phyloP scores from a whole-genome alignment of 2,797 vertebrate species.

The Chelon auratus region DNA sequence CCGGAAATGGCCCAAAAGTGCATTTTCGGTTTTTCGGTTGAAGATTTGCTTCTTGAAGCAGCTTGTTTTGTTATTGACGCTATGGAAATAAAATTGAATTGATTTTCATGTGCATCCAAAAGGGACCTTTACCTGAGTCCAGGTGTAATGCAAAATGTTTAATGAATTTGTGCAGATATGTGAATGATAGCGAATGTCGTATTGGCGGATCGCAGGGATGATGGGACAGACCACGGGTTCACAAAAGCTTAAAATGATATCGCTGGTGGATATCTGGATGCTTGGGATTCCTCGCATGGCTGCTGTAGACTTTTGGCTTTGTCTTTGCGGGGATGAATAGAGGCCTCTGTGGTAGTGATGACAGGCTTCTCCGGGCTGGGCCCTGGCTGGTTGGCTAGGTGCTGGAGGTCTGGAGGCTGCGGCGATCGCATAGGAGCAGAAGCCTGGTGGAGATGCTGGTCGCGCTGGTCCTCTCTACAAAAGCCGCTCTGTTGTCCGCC shows the following conservation, averaged over 20 bases:
- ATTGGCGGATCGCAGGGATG: conserved; percentile 15
- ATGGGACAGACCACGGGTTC: conserved; percentile 20
- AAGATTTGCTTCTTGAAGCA: too few relatives aligned
- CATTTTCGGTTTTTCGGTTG: too few relatives aligned
- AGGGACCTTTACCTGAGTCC: background rate
- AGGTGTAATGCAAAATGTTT: background rate
- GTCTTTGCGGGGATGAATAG: conserved; percentile 84
- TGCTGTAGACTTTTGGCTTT: conserved; percentile 84
- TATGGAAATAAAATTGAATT: too few relatives aligned
- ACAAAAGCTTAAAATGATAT: conserved; percentile 83
- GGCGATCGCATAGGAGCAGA: conserved; percentile 60
- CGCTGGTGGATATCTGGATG: conserved; percentile 83
- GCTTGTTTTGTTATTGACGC: too few relatives aligned
- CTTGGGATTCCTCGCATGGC: conserved; percentile 82
- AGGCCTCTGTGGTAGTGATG: conserved; percentile 84
- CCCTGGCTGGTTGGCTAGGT: conserved; percentile 69
- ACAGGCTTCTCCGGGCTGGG: conserved; percentile 77
- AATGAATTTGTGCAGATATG: background rate
- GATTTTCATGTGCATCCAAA: background rate
- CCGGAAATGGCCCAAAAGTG: too few relatives aligned
- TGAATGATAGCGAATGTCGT: background rate
- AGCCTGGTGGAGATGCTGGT: conserved; percentile 68
- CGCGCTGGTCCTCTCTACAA: conserved; percentile 76
- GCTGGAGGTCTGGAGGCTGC: conserved; percentile 67
- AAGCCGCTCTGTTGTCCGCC: conserved; percentile 75